Evolutionary conservation across 2,888 invertebrate genomes (phyloP).

Genomic region (Theristus sp.): DNA sequence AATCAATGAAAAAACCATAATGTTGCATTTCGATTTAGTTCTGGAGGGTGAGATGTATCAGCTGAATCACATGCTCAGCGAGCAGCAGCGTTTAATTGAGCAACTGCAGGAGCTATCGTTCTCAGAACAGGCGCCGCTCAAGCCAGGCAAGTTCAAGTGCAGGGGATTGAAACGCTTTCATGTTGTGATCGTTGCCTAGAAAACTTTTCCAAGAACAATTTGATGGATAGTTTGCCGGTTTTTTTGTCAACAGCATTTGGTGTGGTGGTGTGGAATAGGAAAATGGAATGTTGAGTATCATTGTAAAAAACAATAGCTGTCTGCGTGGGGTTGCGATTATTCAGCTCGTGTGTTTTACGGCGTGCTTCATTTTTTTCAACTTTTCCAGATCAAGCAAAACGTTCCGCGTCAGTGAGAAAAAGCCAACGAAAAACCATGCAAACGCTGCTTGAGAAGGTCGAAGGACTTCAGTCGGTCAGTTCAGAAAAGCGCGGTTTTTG

Average conservation of each 20-base stretch:
- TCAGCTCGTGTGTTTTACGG: too few species aligned
- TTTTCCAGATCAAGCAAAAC: too few species aligned
- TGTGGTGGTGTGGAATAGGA: too few species aligned
- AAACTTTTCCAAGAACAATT: neutral
- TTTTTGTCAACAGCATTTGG: too few species aligned
- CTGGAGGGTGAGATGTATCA: constrained; percentile 96
- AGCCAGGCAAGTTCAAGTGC: too few species aligned
- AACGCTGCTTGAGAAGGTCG: constrained; percentile 60
- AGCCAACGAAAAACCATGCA: constrained; percentile 40
- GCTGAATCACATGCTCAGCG: constrained; percentile 72
- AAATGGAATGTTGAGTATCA: too few species aligned
- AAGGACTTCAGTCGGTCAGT: constrained; percentile 39
- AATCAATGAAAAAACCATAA: neutral
- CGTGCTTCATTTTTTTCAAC: too few species aligned
- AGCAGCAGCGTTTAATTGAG: constrained; percentile 61
- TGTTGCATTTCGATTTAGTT: constrained; percentile 12
- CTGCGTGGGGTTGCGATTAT: too few species aligned
- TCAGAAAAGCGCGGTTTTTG: too few species aligned
- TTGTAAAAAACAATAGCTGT: too few species aligned
- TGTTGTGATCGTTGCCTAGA: neutral
- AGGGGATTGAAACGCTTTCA: too few species aligned
- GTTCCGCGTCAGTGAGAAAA: neutral
- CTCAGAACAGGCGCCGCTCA: neutral
- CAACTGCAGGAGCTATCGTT: constrained; percentile 17
- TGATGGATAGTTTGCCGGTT: too few species aligned